Evolutionary conservation across 2,888 invertebrate genomes (phyloP).

Genomic region (Oscheius myriophilus): DNA sequence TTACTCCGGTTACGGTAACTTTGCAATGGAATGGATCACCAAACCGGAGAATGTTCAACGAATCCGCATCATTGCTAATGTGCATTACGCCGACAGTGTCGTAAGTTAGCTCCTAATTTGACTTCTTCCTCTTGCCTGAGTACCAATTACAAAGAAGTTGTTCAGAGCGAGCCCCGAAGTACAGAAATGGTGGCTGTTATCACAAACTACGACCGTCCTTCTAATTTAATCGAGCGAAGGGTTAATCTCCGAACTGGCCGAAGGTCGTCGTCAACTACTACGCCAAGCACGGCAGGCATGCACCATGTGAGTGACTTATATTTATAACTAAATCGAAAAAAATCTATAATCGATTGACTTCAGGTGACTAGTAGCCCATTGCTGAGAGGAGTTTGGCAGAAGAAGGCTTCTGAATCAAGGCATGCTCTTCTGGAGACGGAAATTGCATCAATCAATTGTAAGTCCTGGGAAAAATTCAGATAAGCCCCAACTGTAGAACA

Average conservation of each 20-base stretch:
- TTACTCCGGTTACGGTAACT: conserved; percentile 36
- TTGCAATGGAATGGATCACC: conserved; percentile 48
- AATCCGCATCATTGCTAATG: conserved; percentile 41
- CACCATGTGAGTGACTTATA: neutral
- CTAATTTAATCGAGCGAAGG: conserved; percentile 34
- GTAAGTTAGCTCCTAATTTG: conserved; percentile 22
- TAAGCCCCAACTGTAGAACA: no score
- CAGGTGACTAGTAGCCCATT: conserved; percentile 31
- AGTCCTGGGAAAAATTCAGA: neutral
- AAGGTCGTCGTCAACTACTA: conserved; percentile 31
- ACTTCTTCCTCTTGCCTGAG: neutral
- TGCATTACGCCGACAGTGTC: conserved; percentile 45
- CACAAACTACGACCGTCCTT: conserved; percentile 34
- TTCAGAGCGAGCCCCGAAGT: conserved; percentile 46
- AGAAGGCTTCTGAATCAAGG: conserved; percentile 33
- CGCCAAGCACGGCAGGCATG: conserved; percentile 25
- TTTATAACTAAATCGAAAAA: no score
- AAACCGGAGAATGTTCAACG: conserved; percentile 32
- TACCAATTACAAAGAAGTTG: neutral
- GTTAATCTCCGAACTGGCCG: conserved; percentile 37
- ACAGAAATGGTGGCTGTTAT: conserved; percentile 42
- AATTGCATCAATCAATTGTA: conserved; percentile 24
- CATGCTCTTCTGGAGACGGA: conserved; percentile 25
- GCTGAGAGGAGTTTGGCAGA: conserved; percentile 48
- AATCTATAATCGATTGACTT: neutral